Conservation (phyloP, 2,113 vertebrate genomes). For the Clinocottus analis region DNA sequence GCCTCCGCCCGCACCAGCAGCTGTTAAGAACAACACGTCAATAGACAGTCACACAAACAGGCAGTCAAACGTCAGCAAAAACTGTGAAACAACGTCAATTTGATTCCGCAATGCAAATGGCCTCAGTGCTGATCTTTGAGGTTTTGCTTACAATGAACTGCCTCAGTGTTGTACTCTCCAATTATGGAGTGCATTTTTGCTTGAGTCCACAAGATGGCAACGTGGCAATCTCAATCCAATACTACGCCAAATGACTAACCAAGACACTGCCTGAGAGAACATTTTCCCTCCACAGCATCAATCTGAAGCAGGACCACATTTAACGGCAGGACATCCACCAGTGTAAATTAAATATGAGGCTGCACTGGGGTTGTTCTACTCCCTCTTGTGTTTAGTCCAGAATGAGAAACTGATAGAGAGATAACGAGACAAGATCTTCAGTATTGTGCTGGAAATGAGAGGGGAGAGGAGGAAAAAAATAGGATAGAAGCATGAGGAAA, state of each 20-base stretch:
- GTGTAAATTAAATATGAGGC: constrained; percentile 56
- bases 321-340: constrained; percentile 70
- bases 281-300: constrained; percentile 61
- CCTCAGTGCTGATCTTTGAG: constrained; percentile 50
- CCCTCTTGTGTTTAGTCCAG: constrained; percentile 33
- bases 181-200: constrained; percentile 64
- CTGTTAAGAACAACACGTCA: constrained; percentile 73
- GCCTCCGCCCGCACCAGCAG: constrained; percentile 97
- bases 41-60: constrained; percentile 7
- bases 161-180: constrained; percentile 31
- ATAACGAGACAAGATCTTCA: constrained; percentile 43
- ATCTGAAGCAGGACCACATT: constrained; percentile 64
- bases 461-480: not conserved
- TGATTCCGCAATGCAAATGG: no score
- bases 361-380: constrained; percentile 33
- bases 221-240: constrained; percentile 65
- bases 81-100: constrained; percentile 42
- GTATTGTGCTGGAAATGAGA: constrained; percentile 11
- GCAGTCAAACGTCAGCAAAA: not conserved
- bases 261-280: constrained; percentile 47
- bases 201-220: constrained; percentile 83
- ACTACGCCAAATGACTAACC: constrained; percentile 37
- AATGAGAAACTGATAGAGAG: constrained; percentile 22
- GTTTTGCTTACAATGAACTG: constrained; percentile 24
- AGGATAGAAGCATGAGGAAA: not conserved